These are phyloP conservation scores for Tetragonisca angustula DNA, from an alignment of 2,888 invertebrate genomes.

Conservation along the genomic window DNA sequence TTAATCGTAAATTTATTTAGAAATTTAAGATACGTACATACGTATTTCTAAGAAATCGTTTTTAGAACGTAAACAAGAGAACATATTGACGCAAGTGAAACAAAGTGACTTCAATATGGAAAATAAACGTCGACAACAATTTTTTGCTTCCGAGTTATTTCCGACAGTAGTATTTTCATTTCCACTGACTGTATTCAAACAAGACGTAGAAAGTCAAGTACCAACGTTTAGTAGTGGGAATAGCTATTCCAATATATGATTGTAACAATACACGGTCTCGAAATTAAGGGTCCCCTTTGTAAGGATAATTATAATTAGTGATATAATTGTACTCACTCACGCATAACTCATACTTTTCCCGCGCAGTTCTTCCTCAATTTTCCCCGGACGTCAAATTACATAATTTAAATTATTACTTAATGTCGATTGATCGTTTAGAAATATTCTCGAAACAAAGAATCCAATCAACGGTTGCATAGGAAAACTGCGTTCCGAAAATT, in stretches of 20 bases:
- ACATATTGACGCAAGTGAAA: not conserved
- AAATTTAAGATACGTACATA: too few relatives aligned
- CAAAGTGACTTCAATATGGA: not conserved
- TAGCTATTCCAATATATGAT: not conserved
- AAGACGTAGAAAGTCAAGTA: not conserved
- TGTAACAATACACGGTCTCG: not conserved
- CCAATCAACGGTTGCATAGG: not conserved
- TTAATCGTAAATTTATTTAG: too few relatives aligned
- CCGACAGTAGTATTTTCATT: not conserved
- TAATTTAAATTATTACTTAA: not conserved
- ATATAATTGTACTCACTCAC: not conserved
- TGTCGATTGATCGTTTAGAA: not conserved
- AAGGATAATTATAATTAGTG: not conserved
- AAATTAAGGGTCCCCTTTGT: conserved; percentile 6
- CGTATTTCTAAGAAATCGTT: not conserved
- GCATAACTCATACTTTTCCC: not conserved
- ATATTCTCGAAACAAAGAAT: not conserved
- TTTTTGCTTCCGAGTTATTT: not conserved
- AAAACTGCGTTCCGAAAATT: conserved; percentile 9
- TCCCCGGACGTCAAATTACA: not conserved
- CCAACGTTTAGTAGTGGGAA: not conserved
- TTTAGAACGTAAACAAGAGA: not conserved
- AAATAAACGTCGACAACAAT: not conserved
- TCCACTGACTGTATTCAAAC: not conserved
- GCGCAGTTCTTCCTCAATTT: too few relatives aligned